Evolutionary conservation across 2,888 invertebrate genomes (phyloP).

Genomic region (Oligia latruncula): DNA sequence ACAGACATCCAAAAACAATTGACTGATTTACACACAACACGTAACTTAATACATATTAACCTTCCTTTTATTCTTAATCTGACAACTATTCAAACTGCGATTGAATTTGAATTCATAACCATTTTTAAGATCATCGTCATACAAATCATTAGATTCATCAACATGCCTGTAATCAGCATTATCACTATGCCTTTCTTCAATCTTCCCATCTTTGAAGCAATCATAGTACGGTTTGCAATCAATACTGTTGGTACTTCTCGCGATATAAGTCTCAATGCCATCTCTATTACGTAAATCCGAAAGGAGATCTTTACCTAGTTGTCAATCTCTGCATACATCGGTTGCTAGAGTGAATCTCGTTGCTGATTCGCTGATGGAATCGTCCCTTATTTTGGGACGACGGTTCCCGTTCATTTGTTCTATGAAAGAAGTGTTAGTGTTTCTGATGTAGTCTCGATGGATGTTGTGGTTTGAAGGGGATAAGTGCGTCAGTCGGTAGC

Average conservation of each 20-base stretch:
- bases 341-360: slow-evolving; percentile 84
- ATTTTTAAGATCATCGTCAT: slow-evolving; percentile 77
- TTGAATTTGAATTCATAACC: slow-evolving; percentile 85
- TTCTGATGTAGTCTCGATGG: slow-evolving; percentile 83
- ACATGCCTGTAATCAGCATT: slow-evolving; percentile 81
- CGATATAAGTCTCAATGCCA: slow-evolving; percentile 80
- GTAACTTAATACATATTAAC: slow-evolving; percentile 69
- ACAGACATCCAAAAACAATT: slow-evolving; percentile 43
- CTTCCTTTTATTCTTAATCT: slow-evolving; percentile 82
- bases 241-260: slow-evolving; percentile 84
- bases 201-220: slow-evolving; percentile 80
- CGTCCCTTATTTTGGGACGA: slow-evolving; percentile 81
- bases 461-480: slow-evolving; percentile 88
- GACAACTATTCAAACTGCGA: slow-evolving; percentile 85
- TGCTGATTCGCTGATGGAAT: slow-evolving; percentile 84
- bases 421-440: slow-evolving; percentile 87
- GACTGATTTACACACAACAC: slow-evolving; percentile 30
- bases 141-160: slow-evolving; percentile 75
- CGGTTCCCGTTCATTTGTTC: slow-evolving; percentile 86
- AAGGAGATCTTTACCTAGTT: slow-evolving; percentile 74
- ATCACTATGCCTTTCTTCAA: slow-evolving; percentile 83
- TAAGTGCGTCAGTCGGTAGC: slow-evolving; percentile 85
- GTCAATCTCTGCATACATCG: slow-evolving; percentile 86
- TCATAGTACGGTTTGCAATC: slow-evolving; percentile 87
- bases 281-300: slow-evolving; percentile 76